Conservation (phyloP, 2,113 vertebrate genomes). For the Xiphophorus couchianus region DNA sequence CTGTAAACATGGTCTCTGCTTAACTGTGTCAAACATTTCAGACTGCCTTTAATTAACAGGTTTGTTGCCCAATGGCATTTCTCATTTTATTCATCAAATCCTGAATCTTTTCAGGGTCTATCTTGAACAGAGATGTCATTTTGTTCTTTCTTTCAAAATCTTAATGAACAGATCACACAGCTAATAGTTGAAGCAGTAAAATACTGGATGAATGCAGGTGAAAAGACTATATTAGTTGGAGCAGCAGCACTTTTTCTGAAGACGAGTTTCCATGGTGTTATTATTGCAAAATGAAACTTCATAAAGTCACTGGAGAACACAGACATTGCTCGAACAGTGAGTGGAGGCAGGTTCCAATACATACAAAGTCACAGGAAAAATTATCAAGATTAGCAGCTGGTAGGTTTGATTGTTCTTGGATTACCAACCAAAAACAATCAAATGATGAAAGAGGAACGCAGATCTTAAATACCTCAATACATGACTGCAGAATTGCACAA, state of each 20-base stretch:
- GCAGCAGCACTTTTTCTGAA: too few species aligned
- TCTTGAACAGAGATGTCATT: too few species aligned
- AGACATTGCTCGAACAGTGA: background rate
- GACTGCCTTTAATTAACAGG: background rate
- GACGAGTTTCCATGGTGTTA: background rate
- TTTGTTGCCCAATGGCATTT: background rate
- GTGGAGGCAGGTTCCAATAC: background rate
- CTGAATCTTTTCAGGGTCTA: background rate
- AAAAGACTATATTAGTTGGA: too few species aligned
- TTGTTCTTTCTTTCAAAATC: too few species aligned
- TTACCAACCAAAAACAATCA: too few species aligned
- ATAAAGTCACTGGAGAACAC: background rate
- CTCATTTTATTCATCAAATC: conserved; percentile 2
- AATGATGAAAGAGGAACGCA: too few species aligned
- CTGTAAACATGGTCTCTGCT: background rate
- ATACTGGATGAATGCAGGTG: too few species aligned
- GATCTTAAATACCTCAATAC: too few species aligned
- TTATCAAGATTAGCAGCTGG: background rate
- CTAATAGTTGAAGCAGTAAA: too few species aligned
- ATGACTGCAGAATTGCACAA: background rate
- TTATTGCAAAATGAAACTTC: background rate
- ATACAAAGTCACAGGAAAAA: background rate
- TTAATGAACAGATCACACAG: too few species aligned
- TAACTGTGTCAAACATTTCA: background rate
- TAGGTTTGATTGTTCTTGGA: background rate